These are phyloP conservation scores for Antheraea yamamai DNA, from an alignment of 2,888 invertebrate genomes.

Conservation along the genomic window DNA sequence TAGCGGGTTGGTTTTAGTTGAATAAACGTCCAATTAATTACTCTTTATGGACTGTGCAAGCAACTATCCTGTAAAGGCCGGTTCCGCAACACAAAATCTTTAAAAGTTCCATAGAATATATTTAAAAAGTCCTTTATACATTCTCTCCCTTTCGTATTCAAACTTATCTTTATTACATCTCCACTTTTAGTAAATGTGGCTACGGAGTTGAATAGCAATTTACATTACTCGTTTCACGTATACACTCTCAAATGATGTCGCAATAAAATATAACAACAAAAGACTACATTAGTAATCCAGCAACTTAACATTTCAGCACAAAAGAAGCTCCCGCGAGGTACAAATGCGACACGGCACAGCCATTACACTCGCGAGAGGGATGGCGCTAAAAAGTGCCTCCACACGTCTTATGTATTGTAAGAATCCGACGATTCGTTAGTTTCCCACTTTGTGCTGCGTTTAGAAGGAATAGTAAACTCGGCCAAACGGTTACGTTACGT, in stretches of 20 bases:
- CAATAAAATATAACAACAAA: conserved; percentile 13
- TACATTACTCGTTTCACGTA: conserved; percentile 4
- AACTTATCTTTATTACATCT: background rate
- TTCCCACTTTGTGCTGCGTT: conserved; percentile 17
- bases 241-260: conserved; percentile 6
- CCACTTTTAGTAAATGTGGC: background rate
- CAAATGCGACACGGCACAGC: conserved; percentile 30
- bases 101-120: background rate
- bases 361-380: conserved; percentile 27
- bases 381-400: conserved; percentile 16
- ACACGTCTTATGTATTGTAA: conserved; percentile 13
- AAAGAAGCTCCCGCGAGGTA: conserved; percentile 30
- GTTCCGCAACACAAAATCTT: background rate
- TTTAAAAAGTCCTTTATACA: background rate
- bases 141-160: background rate
- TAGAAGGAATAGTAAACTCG: background rate
- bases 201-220: background rate
- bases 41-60: background rate
- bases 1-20: no score
- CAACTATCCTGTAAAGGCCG: background rate
- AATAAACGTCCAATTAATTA: no score
- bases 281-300: conserved; percentile 12
- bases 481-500: background rate
- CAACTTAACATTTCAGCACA: conserved; percentile 30
- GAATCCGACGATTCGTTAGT: conserved; percentile 18